These are phyloP conservation scores for Notodonta dromedarius DNA, from an alignment of 2,888 invertebrate genomes.

Conservation along the genomic window DNA sequence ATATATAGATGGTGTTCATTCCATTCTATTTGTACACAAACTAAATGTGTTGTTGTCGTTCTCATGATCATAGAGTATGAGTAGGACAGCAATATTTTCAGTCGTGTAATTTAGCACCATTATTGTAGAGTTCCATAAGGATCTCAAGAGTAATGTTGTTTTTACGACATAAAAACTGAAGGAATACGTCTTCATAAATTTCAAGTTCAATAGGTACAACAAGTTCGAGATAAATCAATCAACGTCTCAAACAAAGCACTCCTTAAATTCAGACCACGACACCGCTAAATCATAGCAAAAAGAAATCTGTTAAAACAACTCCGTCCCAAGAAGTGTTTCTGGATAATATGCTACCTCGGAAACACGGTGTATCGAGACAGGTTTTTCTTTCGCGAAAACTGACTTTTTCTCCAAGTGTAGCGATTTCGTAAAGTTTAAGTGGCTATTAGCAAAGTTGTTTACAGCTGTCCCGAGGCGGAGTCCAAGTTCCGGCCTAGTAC, in stretches of 20 bases:
- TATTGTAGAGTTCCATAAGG: too few species aligned
- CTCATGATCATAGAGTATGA: too few species aligned
- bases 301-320: slow-evolving; percentile 24
- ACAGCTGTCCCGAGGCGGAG: slow-evolving; percentile 63
- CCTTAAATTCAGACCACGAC: slow-evolving; percentile 8
- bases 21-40: too few species aligned
- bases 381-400: slow-evolving; percentile 39
- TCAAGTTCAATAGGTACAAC: not conserved
- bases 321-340: not conserved
- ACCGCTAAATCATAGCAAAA: slow-evolving; percentile 23
- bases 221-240: slow-evolving; percentile 14
- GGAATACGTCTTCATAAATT: not conserved
- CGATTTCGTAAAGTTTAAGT: slow-evolving; percentile 69
- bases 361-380: slow-evolving; percentile 29
- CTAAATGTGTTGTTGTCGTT: too few species aligned
- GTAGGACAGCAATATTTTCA: too few species aligned
- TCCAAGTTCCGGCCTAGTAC: slow-evolving; percentile 27
- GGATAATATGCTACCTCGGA: slow-evolving; percentile 26
- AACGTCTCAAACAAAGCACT: slow-evolving; percentile 13
- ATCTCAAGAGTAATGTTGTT: too few species aligned
- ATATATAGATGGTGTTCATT: too few species aligned
- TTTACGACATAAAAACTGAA: not conserved
- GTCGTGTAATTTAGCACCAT: too few species aligned
- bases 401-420: slow-evolving; percentile 54
- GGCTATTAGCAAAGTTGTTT: slow-evolving; percentile 74